phyloP scores from a whole-genome alignment of 2,888 invertebrate species.

The Andrena fulva region DNA sequence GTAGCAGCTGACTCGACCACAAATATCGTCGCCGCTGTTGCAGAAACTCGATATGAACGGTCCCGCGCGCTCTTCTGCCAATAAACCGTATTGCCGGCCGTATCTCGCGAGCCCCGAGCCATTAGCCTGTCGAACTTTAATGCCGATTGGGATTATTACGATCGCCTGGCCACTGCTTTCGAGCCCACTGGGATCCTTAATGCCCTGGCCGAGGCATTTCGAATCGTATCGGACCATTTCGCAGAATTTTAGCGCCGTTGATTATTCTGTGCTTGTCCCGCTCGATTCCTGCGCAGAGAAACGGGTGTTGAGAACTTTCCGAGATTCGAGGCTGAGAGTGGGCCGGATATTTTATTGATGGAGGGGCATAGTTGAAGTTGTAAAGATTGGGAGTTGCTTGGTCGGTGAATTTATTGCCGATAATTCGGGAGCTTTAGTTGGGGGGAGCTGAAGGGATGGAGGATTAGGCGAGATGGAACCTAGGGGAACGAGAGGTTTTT shows the following conservation, averaged over 20 bases:
- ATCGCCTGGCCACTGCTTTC: slow-evolving; percentile 15
- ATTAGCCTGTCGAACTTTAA: slow-evolving; percentile 55
- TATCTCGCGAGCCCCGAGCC: slow-evolving; percentile 34
- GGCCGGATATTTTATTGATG: no score
- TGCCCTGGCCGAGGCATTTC: not conserved
- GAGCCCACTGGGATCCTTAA: slow-evolving; percentile 9
- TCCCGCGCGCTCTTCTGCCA: slow-evolving; percentile 49
- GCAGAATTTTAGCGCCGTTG: not conserved
- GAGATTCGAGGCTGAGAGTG: no score
- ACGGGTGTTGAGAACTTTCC: not conserved
- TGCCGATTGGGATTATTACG: slow-evolving; percentile 41
- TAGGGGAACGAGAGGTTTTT: no score
- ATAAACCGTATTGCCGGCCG: slow-evolving; percentile 53
- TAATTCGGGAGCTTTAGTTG: no score
- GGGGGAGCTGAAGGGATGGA: no score
- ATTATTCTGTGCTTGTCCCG: not conserved
- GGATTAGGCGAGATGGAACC: no score
- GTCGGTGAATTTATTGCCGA: no score
- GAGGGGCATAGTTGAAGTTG: no score
- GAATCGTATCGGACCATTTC: not conserved
- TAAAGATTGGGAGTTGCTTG: no score
- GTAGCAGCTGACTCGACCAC: slow-evolving; percentile 59
- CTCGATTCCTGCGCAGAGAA: not conserved
- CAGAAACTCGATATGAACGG: slow-evolving; percentile 57
- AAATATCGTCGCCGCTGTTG: slow-evolving; percentile 56